Conservation (phyloP, 2,797 vertebrate species). For the Falco berigora region DNA sequence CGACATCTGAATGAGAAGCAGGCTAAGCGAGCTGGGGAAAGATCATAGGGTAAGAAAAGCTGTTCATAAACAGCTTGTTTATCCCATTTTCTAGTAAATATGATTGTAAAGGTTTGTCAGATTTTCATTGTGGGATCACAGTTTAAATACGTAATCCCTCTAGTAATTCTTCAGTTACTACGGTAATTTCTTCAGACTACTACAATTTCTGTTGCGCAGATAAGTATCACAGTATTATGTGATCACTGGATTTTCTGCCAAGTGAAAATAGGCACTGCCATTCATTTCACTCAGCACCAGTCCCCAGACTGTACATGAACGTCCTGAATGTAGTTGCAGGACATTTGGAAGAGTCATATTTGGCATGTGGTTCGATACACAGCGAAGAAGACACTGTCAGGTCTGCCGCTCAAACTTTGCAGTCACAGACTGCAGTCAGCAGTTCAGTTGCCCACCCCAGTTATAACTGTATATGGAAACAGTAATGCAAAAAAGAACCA, state of each 20-base stretch:
- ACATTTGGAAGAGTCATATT: neutral
- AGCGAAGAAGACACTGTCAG: neutral
- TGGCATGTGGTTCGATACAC: neutral
- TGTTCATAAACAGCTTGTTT: neutral
- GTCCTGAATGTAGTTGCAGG: neutral
- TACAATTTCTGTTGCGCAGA: neutral
- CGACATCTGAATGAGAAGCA: neutral
- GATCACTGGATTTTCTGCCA: accelerated
- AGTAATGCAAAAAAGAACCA: neutral
- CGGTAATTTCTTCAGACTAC: neutral
- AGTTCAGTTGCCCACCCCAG: neutral
- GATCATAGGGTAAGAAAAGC: neutral
- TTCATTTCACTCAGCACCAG: neutral
- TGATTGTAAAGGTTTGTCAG: neutral
- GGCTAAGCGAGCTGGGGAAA: neutral
- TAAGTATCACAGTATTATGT: neutral
- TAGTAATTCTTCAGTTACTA: neutral
- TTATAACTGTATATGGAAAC: neutral
- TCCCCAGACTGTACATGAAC: accelerated
- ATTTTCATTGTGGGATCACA: neutral
- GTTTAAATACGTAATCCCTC: neutral
- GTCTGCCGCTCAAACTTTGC: neutral
- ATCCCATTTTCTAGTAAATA: neutral
- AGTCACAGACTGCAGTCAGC: neutral
- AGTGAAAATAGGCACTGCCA: neutral